Evolutionary conservation across 2,888 invertebrate species (phyloP), one percentile per base, ranked within the genome.

Genomic region (Crocallis elinguaria): DNA sequence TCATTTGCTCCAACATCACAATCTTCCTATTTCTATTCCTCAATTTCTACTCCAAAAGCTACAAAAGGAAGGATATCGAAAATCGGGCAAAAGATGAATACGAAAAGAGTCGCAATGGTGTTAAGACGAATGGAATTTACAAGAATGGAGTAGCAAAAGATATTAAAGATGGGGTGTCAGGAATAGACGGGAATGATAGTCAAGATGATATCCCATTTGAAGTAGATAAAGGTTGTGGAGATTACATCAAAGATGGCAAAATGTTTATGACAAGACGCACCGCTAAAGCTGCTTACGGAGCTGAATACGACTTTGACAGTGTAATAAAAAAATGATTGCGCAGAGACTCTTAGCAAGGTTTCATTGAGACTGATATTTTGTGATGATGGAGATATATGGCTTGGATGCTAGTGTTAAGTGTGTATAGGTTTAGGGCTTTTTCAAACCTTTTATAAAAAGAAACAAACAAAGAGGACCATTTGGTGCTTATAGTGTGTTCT

Each of bases 21-120:
- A 86, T 94, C 19, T 95, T 95, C 70, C 85, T 95, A 0, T 92
- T 94, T 62, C 87, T 95, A 27, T 95, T 95, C 73, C 90, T 93
- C 32, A 93, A 94, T 64, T 95, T 95, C 75, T 95, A 95, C 73
- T 73, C 92, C 0, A 92, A 92, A 52, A 93, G 92, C 57, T 95
- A 95, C 75, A 88, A 85, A 57, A 82, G 66, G 50, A 82, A 77
- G 58, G 77, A 69, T 19, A 60, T 68, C 0, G 79, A 77, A 36
- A 83, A 69, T 37, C 76, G 80, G 63, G 73, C 68, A 7, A 75
- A 75, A 46, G 69, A 73, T 0, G 75, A 75, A 60, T 69, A 69
- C 11, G 64, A 71, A 2, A 80, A 69, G 43, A 59, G 57, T 16
- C 71, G 67, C 25, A 82, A 82, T 30, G 77, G 78, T 1, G 48